Conservation (phyloP, 2,113 vertebrate genomes). For the Sorex araneus region DNA sequence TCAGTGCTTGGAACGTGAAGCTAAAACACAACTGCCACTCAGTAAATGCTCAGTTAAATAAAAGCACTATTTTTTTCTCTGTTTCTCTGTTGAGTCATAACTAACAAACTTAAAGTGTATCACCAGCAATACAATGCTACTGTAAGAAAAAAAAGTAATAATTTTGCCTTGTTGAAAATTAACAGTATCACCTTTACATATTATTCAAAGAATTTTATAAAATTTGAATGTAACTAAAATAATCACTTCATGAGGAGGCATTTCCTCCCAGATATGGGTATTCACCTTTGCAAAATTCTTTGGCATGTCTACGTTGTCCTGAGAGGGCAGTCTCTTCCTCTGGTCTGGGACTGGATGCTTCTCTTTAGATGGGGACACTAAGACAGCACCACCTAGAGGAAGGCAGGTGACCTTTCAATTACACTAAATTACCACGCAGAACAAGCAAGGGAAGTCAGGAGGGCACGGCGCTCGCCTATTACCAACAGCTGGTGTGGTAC, state of each 20-base stretch:
- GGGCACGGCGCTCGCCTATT: slow-evolving; percentile 62
- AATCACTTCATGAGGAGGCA: neutral
- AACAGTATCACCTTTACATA: neutral
- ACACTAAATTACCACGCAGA: neutral
- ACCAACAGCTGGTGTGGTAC: slow-evolving; percentile 91
- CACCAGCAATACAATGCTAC: slow-evolving; percentile 28
- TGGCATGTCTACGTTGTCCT: slow-evolving; percentile 69
- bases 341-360: slow-evolving; percentile 82
- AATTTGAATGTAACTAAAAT: slow-evolving; percentile 18
- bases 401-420: slow-evolving; percentile 53
- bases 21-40: neutral
- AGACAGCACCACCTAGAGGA: slow-evolving; percentile 90
- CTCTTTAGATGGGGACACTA: slow-evolving; percentile 89
- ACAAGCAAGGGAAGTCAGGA: neutral
- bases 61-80: neutral
- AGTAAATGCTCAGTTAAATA: neutral
- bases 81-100: neutral
- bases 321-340: slow-evolving; percentile 79
- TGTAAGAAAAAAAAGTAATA: neutral
- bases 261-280: slow-evolving; percentile 46
- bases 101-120: neutral
- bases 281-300: slow-evolving; percentile 83
- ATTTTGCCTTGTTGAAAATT: slow-evolving; percentile 15
- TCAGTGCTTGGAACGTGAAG: neutral
- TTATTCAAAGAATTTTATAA: slow-evolving; percentile 8